These are phyloP conservation scores for Eupithecia tripunctaria DNA, from an alignment of 2,888 invertebrate genomes.

Conservation along the genomic window DNA sequence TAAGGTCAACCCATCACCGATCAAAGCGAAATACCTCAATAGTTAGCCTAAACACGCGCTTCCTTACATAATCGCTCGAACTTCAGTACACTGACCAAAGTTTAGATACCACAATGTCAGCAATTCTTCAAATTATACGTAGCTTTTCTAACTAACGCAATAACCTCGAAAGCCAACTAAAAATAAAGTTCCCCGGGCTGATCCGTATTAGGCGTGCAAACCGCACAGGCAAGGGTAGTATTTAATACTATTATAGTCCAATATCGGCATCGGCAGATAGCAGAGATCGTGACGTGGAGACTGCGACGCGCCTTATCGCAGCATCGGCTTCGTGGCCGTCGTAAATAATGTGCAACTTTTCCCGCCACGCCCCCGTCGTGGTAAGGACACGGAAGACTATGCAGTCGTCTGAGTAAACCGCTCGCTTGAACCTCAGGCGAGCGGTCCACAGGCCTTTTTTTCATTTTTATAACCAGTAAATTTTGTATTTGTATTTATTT, in stretches of 20 bases:
- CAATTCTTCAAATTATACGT: neutral
- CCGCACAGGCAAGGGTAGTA: conserved; percentile 52
- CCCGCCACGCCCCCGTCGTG: conserved; percentile 76
- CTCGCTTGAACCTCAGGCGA: too few relatives aligned
- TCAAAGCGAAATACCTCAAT: too few relatives aligned
- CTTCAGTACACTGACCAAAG: neutral
- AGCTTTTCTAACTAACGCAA: neutral
- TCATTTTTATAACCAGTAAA: too few relatives aligned
- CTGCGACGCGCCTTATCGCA: conserved; percentile 83
- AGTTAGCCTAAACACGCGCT: neutral
- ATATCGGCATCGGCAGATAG: conserved; percentile 79
- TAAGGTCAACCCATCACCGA: neutral
- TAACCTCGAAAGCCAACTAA: conserved; percentile 6
- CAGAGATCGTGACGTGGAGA: conserved; percentile 81
- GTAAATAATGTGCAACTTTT: conserved; percentile 84
- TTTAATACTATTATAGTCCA: conserved; percentile 77
- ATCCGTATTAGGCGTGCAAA: conserved; percentile 60
- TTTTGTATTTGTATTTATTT: too few relatives aligned
- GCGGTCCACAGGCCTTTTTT: too few relatives aligned
- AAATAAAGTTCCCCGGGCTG: conserved; percentile 36
- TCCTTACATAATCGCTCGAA: neutral
- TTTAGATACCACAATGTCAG: neutral
- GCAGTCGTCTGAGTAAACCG: conserved; percentile 49
- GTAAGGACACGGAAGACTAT: conserved; percentile 60
- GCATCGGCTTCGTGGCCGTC: conserved; percentile 82